Evolutionary conservation across 2,797 vertebrate genomes (phyloP), one percentile per base, ranked within the genome.

Genomic region (Eutrigla gurnardus): DNA sequence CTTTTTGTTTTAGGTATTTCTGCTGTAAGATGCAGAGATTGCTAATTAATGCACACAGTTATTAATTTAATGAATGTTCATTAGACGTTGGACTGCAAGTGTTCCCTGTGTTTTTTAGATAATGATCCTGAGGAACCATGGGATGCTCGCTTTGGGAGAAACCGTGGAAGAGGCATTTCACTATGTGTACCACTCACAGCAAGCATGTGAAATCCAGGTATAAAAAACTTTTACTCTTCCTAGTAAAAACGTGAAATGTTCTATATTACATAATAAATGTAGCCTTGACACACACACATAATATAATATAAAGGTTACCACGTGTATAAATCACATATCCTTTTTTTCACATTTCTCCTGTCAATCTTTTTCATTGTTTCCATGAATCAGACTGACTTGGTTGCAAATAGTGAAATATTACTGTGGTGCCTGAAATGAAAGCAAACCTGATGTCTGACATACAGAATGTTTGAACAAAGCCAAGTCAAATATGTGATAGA

Each of bases 141-240:
- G 98, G 17, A 93, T 99, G 70, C 91, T 99, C 40, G 97, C 97
- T 52, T 92, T 99, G 67, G 98, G 98, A 83, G 97, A 98, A 86
- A 98, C 96, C 2, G 87, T 97, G 40, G 98, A 99, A 77, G 98
- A 99, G 88, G 97, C 98, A 53, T 99, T 99, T 91, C 96, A 97
- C 91, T 98, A 97, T 58, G 94, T 97, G 81, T 98, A 96, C 88
- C 96, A 94, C 81, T 95, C 95, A 45, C 97, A 98, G 74, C 93
- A 96, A 87, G 98, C 97, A 67, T 99, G 98, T 92, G 97, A 99
- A 92, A 95, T 96, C 25, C 98, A 99, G 96, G 98, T 99, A 92
- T 10, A 13, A 39, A 83, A 75, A 84, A 72, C 4, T 17, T 37
- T 12, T 14, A 47, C 47, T 45, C n/a, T 57, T n/a, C 15, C 15